A percentile compares a stretch with the other conserved stretches of the same genome.
Evolutionary conservation across 1,140 invertebrate genomes (phyloP).

Genomic region (Monomorium pharaonis): DNA sequence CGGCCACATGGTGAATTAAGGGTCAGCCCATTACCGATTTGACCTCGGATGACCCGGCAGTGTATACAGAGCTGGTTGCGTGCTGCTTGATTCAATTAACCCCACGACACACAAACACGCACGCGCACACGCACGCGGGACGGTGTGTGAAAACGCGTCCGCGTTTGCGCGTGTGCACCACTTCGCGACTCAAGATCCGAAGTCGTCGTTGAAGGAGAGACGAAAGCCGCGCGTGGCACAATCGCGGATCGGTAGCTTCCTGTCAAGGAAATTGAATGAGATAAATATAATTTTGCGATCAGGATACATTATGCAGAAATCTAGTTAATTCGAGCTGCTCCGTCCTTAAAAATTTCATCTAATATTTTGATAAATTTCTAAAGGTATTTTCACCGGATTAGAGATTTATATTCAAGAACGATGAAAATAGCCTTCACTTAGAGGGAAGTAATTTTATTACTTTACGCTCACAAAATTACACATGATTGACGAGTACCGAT

Average conservation of each 20-base stretch:
- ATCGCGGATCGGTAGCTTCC: constrained; percentile 40
- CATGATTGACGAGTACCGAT: neutral
- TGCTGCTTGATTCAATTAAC: constrained; percentile 82
- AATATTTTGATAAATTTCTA: neutral
- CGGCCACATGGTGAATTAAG: constrained; percentile 77
- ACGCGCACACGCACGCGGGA: constrained; percentile 29
- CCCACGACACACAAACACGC: constrained; percentile 74
- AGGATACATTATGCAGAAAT: neutral
- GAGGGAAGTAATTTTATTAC: neutral
- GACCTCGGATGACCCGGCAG: constrained; percentile 80
- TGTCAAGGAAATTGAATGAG: constrained; percentile 25
- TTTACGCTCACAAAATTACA: neutral
- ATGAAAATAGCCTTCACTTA: neutral
- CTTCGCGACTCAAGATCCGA: constrained; percentile 9
- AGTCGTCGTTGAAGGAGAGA: constrained; percentile 24
- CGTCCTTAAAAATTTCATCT: neutral
- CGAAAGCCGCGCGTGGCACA: constrained; percentile 35
- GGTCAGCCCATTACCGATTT: constrained; percentile 80
- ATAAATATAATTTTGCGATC: constrained; percentile 1
- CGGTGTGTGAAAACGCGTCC: constrained; percentile 55
- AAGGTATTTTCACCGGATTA: neutral
- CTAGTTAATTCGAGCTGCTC: neutral
- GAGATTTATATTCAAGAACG: neutral
- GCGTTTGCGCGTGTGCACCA: constrained; percentile 63
- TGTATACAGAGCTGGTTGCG: constrained; percentile 79